phyloP scores from a whole-genome alignment of 2,113 vertebrate genomes.

The Rattus rattus region DNA sequence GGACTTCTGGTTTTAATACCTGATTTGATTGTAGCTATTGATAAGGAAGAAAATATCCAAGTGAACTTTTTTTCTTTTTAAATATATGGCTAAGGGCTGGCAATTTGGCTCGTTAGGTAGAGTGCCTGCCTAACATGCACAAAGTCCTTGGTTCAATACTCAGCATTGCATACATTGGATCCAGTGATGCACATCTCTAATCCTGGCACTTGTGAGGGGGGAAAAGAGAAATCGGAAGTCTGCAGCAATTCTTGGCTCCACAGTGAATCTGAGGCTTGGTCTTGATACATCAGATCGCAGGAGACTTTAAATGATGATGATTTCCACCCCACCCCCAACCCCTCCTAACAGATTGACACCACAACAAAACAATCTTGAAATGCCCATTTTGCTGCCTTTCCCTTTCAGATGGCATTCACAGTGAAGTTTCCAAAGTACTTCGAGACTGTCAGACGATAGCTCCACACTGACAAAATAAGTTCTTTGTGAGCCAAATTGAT shows the following conservation, averaged over 20 bases:
- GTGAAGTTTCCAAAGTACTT: constrained; percentile 43
- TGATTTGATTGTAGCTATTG: constrained; percentile 3
- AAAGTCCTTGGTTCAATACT: background rate
- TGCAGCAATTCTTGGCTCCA: background rate
- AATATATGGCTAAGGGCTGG: background rate
- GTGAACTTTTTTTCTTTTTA: background rate
- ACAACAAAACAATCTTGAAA: background rate
- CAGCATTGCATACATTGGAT: background rate
- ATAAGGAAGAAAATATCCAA: constrained; percentile 36
- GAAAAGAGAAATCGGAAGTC: background rate
- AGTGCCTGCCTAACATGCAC: background rate
- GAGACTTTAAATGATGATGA: constrained; percentile 25
- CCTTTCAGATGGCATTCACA: constrained; percentile 9
- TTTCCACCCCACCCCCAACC: background rate
- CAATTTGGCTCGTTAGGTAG: background rate
- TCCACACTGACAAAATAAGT: constrained; percentile 48
- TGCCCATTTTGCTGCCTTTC: constrained; percentile 38
- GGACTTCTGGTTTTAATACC: background rate
- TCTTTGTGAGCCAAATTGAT: constrained; percentile 43
- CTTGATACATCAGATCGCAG: background rate
- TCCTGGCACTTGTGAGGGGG: background rate
- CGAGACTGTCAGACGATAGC: constrained; percentile 46
- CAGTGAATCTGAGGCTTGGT: background rate
- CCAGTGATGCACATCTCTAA: too few species aligned
- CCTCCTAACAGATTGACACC: background rate